A percentile compares a stretch with the other conserved stretches of the same genome.
phyloP scores from a whole-genome alignment of 2,888 invertebrate genomes.

The Plagodis pulveraria region DNA sequence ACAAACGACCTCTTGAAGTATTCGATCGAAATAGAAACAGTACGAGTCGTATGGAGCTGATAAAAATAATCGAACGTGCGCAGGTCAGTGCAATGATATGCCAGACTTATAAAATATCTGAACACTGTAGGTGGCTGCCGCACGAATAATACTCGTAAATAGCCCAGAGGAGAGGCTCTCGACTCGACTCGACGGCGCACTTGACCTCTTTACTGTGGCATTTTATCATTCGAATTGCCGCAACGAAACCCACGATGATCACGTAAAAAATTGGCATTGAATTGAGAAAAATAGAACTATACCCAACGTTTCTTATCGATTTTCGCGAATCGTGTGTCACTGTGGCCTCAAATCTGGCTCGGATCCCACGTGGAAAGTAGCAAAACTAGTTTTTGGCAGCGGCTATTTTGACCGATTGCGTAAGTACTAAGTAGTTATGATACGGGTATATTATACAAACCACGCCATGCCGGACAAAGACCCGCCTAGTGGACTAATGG shows the following conservation, averaged over 20 bases:
- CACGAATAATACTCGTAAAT: slow-evolving; percentile 19
- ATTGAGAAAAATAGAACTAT: slow-evolving; percentile 24
- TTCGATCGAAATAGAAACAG: slow-evolving; percentile 34
- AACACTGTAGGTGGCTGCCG: too few species aligned
- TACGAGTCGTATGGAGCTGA: slow-evolving; percentile 35
- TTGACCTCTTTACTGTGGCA: slow-evolving; percentile 70
- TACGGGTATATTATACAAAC: slow-evolving; percentile 22
- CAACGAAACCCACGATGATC: slow-evolving; percentile 42
- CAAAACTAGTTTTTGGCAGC: slow-evolving; percentile 76
- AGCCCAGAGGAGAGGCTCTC: slow-evolving; percentile 37
- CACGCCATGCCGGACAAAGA: slow-evolving; percentile 66
- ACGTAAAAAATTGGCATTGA: slow-evolving; percentile 47
- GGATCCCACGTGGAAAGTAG: slow-evolving; percentile 58
- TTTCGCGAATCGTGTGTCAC: slow-evolving; percentile 30
- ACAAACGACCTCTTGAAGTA: slow-evolving; percentile 28
- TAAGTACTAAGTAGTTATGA: slow-evolving; percentile 59
- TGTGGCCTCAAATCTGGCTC: slow-evolving; percentile 47
- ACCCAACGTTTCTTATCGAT: slow-evolving; percentile 29
- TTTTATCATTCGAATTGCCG: slow-evolving; percentile 60
- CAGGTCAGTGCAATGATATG: slow-evolving; percentile 60
- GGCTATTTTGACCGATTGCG: slow-evolving; percentile 73
- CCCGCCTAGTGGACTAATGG: slow-evolving; percentile 61
- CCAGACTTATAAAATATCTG: slow-evolving; percentile 31
- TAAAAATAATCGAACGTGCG: slow-evolving; percentile 45
- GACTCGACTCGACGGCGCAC: slow-evolving; percentile 44